A percentile compares a stretch with the other conserved stretches of the same genome.
Evolutionary conservation across 2,113 vertebrate genomes (phyloP).

Genomic region (Chinchilla lanigera): DNA sequence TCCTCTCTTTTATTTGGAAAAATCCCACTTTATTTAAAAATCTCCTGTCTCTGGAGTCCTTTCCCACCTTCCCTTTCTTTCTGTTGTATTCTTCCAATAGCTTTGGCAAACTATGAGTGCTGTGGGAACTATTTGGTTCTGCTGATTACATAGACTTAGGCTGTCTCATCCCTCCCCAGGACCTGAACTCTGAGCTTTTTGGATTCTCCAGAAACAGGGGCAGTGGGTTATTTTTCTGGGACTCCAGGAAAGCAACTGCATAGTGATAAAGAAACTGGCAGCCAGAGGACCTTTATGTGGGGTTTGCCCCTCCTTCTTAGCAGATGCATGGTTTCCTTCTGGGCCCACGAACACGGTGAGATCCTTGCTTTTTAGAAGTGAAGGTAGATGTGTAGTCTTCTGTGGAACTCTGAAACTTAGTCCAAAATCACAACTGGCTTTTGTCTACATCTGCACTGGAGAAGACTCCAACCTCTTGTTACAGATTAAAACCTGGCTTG

Average conservation of each 20-base stretch:
- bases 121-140: not conserved
- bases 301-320: not conserved
- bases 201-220: not conserved
- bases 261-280: not conserved
- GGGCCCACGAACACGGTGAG: not conserved
- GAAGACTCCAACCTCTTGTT: not conserved
- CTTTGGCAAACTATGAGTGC: not conserved
- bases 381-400: not conserved
- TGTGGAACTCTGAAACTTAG: not conserved
- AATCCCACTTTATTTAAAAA: not conserved
- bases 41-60: not conserved
- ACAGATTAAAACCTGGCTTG: not conserved
- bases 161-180: not conserved
- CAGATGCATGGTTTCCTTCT: not conserved
- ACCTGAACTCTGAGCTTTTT: not conserved
- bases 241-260: not conserved
- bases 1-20: not conserved
- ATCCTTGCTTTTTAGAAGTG: slow-evolving; percentile 9
- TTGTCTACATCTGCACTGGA: not conserved
- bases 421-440: not conserved
- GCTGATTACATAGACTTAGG: not conserved
- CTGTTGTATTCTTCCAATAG: not conserved
- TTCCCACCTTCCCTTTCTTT: not conserved
- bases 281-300: not conserved
- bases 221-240: not conserved